Conservation (phyloP, 2,797 vertebrate species). For the Oreortyx pictus region DNA sequence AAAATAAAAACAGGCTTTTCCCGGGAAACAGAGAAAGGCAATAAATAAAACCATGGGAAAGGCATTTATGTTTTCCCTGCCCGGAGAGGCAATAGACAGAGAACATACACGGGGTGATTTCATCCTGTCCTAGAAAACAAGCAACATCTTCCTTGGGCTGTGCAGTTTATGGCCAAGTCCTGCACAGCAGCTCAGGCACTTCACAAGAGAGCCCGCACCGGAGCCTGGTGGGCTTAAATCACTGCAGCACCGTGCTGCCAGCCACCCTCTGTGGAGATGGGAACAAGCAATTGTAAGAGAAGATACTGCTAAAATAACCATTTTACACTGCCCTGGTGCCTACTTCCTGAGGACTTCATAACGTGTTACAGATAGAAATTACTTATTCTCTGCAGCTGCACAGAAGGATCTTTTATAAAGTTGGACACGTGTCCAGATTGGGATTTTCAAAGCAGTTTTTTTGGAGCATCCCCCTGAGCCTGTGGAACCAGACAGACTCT, state of each 20-base stretch:
- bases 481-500: neutral
- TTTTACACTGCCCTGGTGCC: neutral
- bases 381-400: neutral
- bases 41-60: slow-evolving; percentile 35
- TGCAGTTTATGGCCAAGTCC: neutral
- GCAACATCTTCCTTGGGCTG: neutral
- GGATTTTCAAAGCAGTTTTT: neutral
- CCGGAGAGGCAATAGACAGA: neutral
- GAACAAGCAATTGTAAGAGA: neutral
- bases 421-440: fast-evolving
- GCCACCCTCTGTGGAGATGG: neutral
- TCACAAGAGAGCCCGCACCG: neutral
- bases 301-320: neutral
- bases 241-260: fast-evolving
- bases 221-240: neutral
- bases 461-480: neutral
- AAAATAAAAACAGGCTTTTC: neutral
- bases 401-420: neutral
- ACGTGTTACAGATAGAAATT: neutral
- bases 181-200: neutral
- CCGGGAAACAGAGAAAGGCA: neutral
- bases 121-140: neutral
- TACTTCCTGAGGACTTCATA: neutral
- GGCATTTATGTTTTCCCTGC: slow-evolving; percentile 7
- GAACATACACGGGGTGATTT: neutral